phyloP scores from a whole-genome alignment of 2,888 invertebrate genomes.

The Anoplius nigerrimus region DNA sequence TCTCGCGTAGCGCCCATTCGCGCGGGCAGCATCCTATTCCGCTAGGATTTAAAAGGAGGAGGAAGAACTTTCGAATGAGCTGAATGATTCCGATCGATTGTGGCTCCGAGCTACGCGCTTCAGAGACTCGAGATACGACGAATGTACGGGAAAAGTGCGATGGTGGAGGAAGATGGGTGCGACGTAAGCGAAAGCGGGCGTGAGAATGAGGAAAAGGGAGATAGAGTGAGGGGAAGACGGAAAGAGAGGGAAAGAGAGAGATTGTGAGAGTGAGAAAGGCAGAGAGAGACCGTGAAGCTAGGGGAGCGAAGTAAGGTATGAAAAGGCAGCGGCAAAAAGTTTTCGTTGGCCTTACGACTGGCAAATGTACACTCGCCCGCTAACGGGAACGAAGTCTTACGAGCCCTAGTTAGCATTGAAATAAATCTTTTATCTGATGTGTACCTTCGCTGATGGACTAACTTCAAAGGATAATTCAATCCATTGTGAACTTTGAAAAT shows the following conservation, averaged over 20 bases:
- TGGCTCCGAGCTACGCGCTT: conserved; percentile 7
- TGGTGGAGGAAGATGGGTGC: not conserved
- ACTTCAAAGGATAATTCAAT: too few relatives aligned
- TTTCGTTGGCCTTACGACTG: conserved; percentile 24
- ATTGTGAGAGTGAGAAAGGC: not conserved
- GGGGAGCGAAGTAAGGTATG: conserved; percentile 14
- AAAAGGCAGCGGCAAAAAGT: conserved; percentile 32
- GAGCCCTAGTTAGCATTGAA: conserved; percentile 22
- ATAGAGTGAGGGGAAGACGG: conserved; percentile 14
- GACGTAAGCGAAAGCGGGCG: conserved; percentile 4
- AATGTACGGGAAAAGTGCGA: not conserved
- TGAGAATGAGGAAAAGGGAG: not conserved
- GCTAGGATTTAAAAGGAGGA: conserved; percentile 3
- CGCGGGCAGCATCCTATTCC: conserved; percentile 1
- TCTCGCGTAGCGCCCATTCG: conserved; percentile 28
- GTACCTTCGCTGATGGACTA: too few relatives aligned
- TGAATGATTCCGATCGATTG: conserved; percentile 32
- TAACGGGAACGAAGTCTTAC: not conserved
- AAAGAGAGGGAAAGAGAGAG: not conserved
- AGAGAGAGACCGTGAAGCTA: not conserved
- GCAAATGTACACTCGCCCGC: conserved; percentile 17
- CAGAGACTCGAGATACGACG: not conserved
- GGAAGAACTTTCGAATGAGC: conserved; percentile 29
- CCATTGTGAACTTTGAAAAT: too few relatives aligned
- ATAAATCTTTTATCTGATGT: conserved; percentile 33